Percentiles rank a stretch among this genome's conserved stretches.
Evolutionary conservation across 2,113 vertebrate species (phyloP).

Genomic region (Apteryx mantelli): DNA sequence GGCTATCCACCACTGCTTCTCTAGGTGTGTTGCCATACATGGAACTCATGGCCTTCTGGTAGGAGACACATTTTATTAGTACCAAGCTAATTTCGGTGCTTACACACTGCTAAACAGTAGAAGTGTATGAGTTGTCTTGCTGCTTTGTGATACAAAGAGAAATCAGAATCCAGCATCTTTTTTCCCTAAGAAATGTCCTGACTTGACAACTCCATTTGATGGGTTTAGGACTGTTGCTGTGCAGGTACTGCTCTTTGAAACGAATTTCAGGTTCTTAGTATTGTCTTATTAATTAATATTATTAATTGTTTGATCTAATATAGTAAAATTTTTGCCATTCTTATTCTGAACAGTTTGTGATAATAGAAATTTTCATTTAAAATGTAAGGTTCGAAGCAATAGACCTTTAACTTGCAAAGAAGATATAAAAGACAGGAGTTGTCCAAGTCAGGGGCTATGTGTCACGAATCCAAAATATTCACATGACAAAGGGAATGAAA

Average conservation of each 20-base stretch:
- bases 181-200: not conserved
- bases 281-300: not conserved
- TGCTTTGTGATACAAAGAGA: not conserved
- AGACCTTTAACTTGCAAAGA: not conserved
- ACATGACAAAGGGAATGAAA: conserved; percentile 17
- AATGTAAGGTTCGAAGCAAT: not conserved
- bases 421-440: not conserved
- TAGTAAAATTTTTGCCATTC: not conserved
- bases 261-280: not conserved
- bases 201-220: not conserved
- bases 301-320: not conserved
- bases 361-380: not conserved
- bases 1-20: conserved; percentile 68
- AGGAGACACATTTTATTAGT: conserved; percentile 40
- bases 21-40: conserved; percentile 56
- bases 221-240: not conserved
- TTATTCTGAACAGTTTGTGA: not conserved
- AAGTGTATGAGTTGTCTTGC: not conserved
- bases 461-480: not conserved
- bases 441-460: not conserved
- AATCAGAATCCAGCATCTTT: not conserved
- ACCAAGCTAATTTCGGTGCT: not conserved
- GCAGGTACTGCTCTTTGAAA: not conserved
- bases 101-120: not conserved
- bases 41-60: conserved; percentile 70